phyloP scores from a whole-genome alignment of 2,888 invertebrate genomes.

The Periphyllus acericola region DNA sequence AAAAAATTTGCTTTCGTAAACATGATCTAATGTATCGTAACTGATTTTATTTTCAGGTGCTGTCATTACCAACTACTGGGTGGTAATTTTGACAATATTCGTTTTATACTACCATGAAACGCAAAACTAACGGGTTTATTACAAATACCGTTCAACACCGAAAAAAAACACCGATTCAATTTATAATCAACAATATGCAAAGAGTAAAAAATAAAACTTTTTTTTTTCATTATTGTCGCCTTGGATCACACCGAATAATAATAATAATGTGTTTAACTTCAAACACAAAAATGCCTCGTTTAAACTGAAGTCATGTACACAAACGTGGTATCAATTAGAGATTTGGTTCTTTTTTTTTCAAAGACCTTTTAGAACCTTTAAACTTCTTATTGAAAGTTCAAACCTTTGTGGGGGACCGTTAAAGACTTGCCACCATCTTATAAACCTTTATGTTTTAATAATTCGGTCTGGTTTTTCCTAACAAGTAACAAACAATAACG shows the following conservation, averaged over 20 bases:
- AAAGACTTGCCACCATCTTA: constrained; percentile 29
- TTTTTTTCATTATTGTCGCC: constrained; percentile 18
- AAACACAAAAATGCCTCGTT: constrained; percentile 1
- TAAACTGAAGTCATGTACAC: background rate
- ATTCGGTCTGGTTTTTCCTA: background rate
- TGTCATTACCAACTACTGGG: constrained; percentile 19
- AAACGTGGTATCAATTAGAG: constrained; percentile 42
- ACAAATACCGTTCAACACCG: background rate
- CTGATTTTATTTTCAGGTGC: constrained; percentile 39
- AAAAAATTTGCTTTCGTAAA: background rate
- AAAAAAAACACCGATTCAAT: constrained; percentile 21
- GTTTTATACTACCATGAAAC: constrained; percentile 3
- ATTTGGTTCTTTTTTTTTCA: constrained; percentile 4
- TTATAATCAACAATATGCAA: constrained; percentile 42
- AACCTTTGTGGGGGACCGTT: constrained; percentile 25
- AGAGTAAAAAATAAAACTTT: background rate
- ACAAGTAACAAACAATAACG: constrained; percentile 5
- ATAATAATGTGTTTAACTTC: constrained; percentile 38
- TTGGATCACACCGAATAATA: background rate
- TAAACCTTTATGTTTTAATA: constrained; percentile 43
- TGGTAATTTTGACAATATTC: constrained; percentile 12
- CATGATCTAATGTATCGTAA: background rate
- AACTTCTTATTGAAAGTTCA: constrained; percentile 41
- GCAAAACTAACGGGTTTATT: constrained; percentile 15
- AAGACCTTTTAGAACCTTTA: constrained; percentile 49